A percentile compares a stretch with the other conserved stretches of the same genome.
Evolutionary conservation across 2,888 invertebrate genomes (phyloP).

Genomic region (Folsomia candida): DNA sequence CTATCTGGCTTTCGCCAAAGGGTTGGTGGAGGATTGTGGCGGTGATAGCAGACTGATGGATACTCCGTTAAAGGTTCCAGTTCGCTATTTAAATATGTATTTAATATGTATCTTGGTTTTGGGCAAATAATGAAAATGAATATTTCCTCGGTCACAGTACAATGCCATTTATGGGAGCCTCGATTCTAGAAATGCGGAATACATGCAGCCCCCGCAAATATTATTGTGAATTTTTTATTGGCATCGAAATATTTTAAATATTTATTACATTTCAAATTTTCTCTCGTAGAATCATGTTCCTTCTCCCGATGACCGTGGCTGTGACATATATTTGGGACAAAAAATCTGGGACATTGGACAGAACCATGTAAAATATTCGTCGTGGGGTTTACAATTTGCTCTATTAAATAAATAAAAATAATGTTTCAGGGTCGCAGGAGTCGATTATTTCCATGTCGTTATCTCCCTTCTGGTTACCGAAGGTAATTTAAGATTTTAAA

Average conservation of each 20-base stretch:
- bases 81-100: too few species aligned
- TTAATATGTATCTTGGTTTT: too few species aligned
- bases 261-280: too few species aligned
- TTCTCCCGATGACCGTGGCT: background rate
- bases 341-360: background rate
- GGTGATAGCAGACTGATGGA: background rate
- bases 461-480: background rate
- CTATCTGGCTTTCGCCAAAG: background rate
- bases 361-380: too few species aligned
- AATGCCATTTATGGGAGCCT: background rate
- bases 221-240: too few species aligned
- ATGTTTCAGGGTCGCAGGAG: background rate
- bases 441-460: background rate
- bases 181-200: background rate
- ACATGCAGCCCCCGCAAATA: constrained; percentile 2
- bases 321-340: background rate
- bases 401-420: too few species aligned
- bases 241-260: too few species aligned
- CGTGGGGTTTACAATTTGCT: too few species aligned
- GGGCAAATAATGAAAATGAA: background rate
- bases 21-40: background rate
- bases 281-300: background rate
- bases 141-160: background rate
- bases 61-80: constrained; percentile 1
- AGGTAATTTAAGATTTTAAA: too few species aligned